Evolutionary conservation across 2,113 vertebrate genomes (phyloP), one percentile per base, ranked within the genome.

Genomic region (Trematomus loennbergii): DNA sequence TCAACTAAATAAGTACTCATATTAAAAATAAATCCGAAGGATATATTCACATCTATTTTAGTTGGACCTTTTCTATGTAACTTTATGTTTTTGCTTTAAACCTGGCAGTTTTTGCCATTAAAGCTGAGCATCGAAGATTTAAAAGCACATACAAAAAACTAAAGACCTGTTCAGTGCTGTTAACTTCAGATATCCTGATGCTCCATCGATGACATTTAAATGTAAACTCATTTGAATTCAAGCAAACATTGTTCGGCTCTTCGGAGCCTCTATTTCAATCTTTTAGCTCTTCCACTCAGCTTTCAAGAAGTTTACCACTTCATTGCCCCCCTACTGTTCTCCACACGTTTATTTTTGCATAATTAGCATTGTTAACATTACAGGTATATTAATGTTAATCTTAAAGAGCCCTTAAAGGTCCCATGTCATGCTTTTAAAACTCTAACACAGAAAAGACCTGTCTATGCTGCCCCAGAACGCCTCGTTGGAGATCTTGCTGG

Each of bases 211-310:
- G 68, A 75, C 78, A 81, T 81, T 77, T 77, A 61, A 78, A 81
- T 55, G 3, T 46, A 77, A 72, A 54, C 62, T 85, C 62, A 88
- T 86, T 85, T 88, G 48, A 90, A 89, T 85, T 81, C 66, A 48
- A 22, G n/a, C 53, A 49, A 9, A 6, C n/a, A 4, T 68, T 13
- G 49, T 17, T 29, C 6, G 6, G 59, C 20, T 49, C 52, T 22
- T 57, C 40, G 25, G 18, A 17, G 49, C 6, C 48, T 15, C 15
- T 72, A 3, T n/a, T n/a, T n/a, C n/a, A n/a, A n/a, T n/a, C n/a
- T n/a, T n/a, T n/a, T n/a, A n/a, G 16, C 45, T 52, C 16, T 62
- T 40, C 25, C 50, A 48, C 69, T 66, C 54, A 16, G 40, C 48
- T 57, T 59, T 80, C 76, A 60, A 65, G 54, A 45, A 36, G 45